Base-by-base conservation (phyloP, 2,888 invertebrate species). In the Ormyrus thymus region DNA sequence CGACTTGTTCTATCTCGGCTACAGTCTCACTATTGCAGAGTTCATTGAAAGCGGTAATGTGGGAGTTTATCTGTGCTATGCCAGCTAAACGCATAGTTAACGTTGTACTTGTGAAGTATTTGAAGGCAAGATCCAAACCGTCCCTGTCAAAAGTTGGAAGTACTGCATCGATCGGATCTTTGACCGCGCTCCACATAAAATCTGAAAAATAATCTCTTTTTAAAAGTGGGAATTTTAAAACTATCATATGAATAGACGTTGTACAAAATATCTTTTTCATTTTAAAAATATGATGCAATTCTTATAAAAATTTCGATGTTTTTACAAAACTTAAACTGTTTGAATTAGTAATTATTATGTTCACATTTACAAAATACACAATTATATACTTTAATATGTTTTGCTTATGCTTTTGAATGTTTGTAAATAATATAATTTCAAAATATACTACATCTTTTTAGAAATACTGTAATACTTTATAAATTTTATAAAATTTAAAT, bases 101-200 rank as follows among this genome's bases (percentile, higher is more conserved):
- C 0, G 98, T 98, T 73, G 97, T 96, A 84, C 97, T 97, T 81
- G 96, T 97, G 89, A 98, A 98, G 91, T 97, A 98, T 90, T 98
- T 98, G 90, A 97, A 97, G n/a, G 98, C 98, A 82, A 98, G 91
- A 79, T 96, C 95, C 56, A 98, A 91, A 0, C 97, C 98, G 87
- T 98, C 97, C 0, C 93, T 93, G 86, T 97, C 97, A 87, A 97
- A 97, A n/a, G 95, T 94, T 48, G 89, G 89, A 51, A 96, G 91
- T 1, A 96, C 96, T 0, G 95, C 94, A 87, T 97, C 97, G 69
- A 97, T 91, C 0, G 97, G 97, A 91, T 98, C 97, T 87, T 97
- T 97, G 61, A 97, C 95, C 9, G 97, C 96, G 82, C 96, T 96
- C 97, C 98, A 98, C 94, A 98, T 97, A 88, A 97, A 97, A 92